Conservation (phyloP, 2,888 invertebrate species). For the Hartigia nigra region DNA sequence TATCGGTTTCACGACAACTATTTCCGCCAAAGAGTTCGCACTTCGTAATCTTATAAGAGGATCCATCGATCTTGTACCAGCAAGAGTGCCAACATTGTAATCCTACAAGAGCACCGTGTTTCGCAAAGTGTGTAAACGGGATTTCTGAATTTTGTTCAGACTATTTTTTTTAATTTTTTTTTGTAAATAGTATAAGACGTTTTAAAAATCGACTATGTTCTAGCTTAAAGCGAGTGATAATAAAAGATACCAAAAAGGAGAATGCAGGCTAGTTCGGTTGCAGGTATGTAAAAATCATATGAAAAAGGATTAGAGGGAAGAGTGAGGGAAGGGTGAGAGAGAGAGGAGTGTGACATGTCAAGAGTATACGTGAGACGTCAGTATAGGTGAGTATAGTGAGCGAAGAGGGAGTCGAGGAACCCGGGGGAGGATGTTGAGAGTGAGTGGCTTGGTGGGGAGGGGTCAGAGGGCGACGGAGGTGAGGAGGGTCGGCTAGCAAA, state of each 20-base stretch:
- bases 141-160: not conserved
- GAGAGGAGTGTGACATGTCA: slow-evolving; percentile 32
- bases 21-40: not conserved
- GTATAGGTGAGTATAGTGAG: slow-evolving; percentile 27
- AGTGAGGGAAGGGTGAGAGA: slow-evolving; percentile 19
- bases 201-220: not conserved
- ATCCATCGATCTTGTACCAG: not conserved
- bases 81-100: not conserved
- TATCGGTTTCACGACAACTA: not conserved
- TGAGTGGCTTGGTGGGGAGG: not conserved
- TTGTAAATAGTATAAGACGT: not conserved
- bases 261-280: not conserved
- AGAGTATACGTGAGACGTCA: not conserved
- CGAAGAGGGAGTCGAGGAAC: slow-evolving; percentile 35
- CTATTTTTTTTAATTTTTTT: not conserved
- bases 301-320: slow-evolving; percentile 12
- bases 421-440: slow-evolving; percentile 1
- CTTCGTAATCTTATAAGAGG: not conserved
- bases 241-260: not conserved
- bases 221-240: not conserved
- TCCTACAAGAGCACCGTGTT: not conserved
- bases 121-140: not conserved
- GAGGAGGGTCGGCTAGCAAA: not conserved
- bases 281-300: not conserved
- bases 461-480: not conserved